Evolutionary conservation across 2,888 invertebrate genomes (phyloP).

Genomic region (Orthosia cruda): DNA sequence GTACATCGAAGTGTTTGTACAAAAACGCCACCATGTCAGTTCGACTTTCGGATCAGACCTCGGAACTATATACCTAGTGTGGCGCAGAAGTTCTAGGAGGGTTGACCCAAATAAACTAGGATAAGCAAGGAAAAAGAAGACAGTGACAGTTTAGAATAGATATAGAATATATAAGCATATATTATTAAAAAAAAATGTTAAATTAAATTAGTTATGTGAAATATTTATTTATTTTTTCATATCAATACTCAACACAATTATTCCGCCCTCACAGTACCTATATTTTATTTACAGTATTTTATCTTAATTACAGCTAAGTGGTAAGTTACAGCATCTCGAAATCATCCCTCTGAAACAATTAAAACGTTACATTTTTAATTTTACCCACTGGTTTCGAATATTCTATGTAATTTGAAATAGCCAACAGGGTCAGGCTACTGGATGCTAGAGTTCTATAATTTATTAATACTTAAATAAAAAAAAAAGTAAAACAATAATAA

Average conservation of each 20-base stretch:
- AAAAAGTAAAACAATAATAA: too few relatives aligned
- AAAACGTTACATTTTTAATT: constrained; percentile 16
- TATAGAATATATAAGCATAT: too few relatives aligned
- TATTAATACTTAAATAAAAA: too few relatives aligned
- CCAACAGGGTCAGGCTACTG: background rate
- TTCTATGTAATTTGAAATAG: background rate
- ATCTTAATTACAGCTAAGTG: constrained; percentile 17
- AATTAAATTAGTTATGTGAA: background rate
- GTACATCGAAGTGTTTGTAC: too few relatives aligned
- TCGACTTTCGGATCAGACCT: too few relatives aligned
- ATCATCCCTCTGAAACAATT: constrained; percentile 91
- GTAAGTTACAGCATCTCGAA: constrained; percentile 86
- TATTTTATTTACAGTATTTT: constrained; percentile 45
- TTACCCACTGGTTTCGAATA: background rate
- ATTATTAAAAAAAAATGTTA: too few relatives aligned
- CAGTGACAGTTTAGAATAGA: too few relatives aligned
- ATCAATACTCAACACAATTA: constrained; percentile 11
- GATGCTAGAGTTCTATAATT: background rate
- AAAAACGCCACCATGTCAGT: too few relatives aligned
- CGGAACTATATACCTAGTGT: too few relatives aligned
- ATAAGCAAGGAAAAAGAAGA: too few relatives aligned
- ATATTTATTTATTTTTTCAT: constrained; percentile 12
- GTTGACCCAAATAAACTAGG: too few relatives aligned
- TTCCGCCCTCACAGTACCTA: constrained; percentile 22
- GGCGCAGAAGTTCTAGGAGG: too few relatives aligned